These are phyloP conservation scores for Lithobates sylvaticus DNA, from an alignment of 2,797 vertebrate genomes.

Conservation along the genomic window DNA sequence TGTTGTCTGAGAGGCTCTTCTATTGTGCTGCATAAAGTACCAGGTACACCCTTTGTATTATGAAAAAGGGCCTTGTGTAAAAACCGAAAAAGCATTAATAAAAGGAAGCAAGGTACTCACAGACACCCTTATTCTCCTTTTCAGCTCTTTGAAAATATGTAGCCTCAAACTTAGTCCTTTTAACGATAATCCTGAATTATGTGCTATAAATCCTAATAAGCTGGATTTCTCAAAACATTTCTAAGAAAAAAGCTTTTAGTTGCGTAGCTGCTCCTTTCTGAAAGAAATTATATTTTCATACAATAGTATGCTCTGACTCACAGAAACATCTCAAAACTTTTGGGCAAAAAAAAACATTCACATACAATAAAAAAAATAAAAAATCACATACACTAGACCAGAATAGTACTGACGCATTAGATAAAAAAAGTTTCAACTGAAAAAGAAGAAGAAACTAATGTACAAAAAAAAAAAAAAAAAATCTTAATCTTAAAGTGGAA, in stretches of 20 bases:
- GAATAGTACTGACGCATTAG: too few species aligned
- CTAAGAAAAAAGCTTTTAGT: too few species aligned
- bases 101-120: neutral
- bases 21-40: conserved; percentile 2
- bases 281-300: neutral
- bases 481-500: too few species aligned
- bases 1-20: neutral
- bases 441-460: too few species aligned
- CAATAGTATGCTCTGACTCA: neutral
- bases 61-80: conserved; percentile 19
- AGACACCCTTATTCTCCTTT: neutral
- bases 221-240: neutral
- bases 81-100: neutral
- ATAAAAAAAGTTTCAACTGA: too few species aligned
- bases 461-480: too few species aligned
- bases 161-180: neutral
- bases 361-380: too few species aligned
- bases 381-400: too few species aligned
- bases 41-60: conserved; percentile 19
- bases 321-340: neutral
- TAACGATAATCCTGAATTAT: neutral
- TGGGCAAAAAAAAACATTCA: neutral
- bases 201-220: neutral
- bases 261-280: too few species aligned
- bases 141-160: neutral